phyloP scores from a whole-genome alignment of 2,797 vertebrate genomes.

The Apodemus agrarius region DNA sequence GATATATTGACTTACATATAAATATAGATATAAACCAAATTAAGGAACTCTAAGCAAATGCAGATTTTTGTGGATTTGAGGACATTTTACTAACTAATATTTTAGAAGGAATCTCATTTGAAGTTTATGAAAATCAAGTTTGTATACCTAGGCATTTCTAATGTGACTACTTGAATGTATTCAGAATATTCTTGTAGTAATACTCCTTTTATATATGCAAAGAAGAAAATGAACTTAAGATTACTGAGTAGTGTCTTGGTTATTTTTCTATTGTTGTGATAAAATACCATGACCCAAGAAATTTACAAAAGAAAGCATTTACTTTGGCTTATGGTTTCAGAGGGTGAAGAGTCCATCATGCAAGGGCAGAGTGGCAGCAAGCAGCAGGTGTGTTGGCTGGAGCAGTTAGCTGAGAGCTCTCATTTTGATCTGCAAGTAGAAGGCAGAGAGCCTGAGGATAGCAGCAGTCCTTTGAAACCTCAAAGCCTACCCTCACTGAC shows the following conservation, averaged over 20 bases:
- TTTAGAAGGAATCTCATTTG: constrained; percentile 54
- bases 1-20: constrained; percentile 26
- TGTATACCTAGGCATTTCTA: constrained; percentile 42
- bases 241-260: not conserved
- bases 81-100: constrained; percentile 31
- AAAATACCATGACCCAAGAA: not conserved
- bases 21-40: not conserved
- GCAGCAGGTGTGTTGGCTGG: not conserved
- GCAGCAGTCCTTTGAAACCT: not conserved
- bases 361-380: not conserved
- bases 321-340: not conserved
- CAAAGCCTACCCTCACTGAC: not conserved
- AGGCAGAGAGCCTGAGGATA: not conserved
- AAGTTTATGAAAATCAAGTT: constrained; percentile 27
- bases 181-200: constrained; percentile 39
- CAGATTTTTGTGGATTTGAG: not conserved
- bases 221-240: constrained; percentile 52
- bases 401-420: not conserved
- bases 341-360: not conserved
- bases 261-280: not conserved
- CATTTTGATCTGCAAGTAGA: not conserved
- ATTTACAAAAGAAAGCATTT: not conserved
- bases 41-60: constrained; percentile 20
- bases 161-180: constrained; percentile 25
- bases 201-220: constrained; percentile 31